Percentiles rank a stretch among this genome's conserved stretches.
Evolutionary conservation across 2,888 invertebrate species (phyloP).

Genomic region (Phanerotoma sp.): DNA sequence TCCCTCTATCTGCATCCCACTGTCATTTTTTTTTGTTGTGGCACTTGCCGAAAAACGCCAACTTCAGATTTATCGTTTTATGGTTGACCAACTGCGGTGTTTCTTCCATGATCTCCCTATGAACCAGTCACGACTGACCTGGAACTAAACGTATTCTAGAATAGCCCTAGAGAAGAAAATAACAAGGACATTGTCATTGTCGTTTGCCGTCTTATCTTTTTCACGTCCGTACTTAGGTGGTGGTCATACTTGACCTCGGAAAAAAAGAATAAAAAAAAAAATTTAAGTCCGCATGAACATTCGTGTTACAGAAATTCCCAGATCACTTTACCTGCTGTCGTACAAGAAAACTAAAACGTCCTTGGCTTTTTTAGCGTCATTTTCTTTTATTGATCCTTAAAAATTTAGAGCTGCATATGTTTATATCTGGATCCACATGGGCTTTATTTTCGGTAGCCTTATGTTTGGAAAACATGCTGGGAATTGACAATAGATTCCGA

Average conservation of each 20-base stretch:
- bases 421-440: too few relatives aligned
- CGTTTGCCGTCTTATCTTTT: neutral
- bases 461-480: too few relatives aligned
- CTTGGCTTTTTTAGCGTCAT: slow-evolving; percentile 2
- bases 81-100: slow-evolving; percentile 56
- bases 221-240: neutral
- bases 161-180: too few relatives aligned
- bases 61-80: slow-evolving; percentile 51
- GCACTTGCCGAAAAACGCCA: slow-evolving; percentile 44
- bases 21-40: slow-evolving; percentile 23
- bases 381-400: slow-evolving; percentile 2
- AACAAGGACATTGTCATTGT: slow-evolving; percentile 7
- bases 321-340: neutral
- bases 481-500: too few relatives aligned
- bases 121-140: slow-evolving; percentile 41
- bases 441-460: too few relatives aligned
- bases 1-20: slow-evolving; percentile 14
- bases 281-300: neutral
- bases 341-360: slow-evolving; percentile 10
- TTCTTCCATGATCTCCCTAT: slow-evolving; percentile 37
- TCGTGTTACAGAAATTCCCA: neutral
- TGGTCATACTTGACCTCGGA: neutral
- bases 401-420: neutral
- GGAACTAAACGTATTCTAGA: slow-evolving; percentile 28
- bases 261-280: too few relatives aligned